These are phyloP conservation scores for Tiaroga cobitis DNA, from an alignment of 2,797 vertebrate species.

Conservation along the genomic window DNA sequence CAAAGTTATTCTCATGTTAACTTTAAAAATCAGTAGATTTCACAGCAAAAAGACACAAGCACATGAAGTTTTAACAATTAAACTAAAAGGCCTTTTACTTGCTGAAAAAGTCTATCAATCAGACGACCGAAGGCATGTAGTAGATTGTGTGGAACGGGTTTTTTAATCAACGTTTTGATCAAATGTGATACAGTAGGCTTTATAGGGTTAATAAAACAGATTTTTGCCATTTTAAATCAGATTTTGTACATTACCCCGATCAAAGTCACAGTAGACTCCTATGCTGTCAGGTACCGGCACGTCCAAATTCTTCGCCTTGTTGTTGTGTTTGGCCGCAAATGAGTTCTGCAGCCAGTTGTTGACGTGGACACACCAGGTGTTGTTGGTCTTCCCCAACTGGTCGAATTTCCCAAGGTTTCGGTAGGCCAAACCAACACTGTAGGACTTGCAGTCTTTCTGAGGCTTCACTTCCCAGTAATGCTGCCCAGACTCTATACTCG, in stretches of 20 bases:
- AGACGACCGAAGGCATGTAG: too few species aligned
- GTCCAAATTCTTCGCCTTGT: conserved; percentile 88
- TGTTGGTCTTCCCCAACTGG: conserved; percentile 91
- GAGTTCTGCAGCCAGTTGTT: conserved; percentile 94
- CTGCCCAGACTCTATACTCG: conserved; percentile 82
- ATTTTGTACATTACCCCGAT: conserved; percentile 78
- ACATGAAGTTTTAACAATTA: too few species aligned
- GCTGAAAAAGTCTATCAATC: too few species aligned
- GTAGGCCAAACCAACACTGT: conserved; percentile 88
- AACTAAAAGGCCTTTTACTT: too few species aligned
- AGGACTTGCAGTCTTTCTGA: conserved; percentile 90
- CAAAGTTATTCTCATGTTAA: too few species aligned
- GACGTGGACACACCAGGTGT: conserved; percentile 90
- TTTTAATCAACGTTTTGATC: too few species aligned
- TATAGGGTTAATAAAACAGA: not conserved
- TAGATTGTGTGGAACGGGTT: too few species aligned
- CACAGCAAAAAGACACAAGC: too few species aligned
- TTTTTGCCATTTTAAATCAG: not conserved
- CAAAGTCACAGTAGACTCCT: conserved; percentile 92
- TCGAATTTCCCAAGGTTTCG: conserved; percentile 90
- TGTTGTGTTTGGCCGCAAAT: conserved; percentile 92
- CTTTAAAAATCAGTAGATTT: too few species aligned
- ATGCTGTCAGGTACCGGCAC: conserved; percentile 83
- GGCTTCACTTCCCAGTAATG: conserved; percentile 94
- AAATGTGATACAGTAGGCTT: too few species aligned